A percentile compares a stretch with the other conserved stretches of the same genome.
Conservation (phyloP, 2,113 vertebrate species). For the Catagonus wagneri region DNA sequence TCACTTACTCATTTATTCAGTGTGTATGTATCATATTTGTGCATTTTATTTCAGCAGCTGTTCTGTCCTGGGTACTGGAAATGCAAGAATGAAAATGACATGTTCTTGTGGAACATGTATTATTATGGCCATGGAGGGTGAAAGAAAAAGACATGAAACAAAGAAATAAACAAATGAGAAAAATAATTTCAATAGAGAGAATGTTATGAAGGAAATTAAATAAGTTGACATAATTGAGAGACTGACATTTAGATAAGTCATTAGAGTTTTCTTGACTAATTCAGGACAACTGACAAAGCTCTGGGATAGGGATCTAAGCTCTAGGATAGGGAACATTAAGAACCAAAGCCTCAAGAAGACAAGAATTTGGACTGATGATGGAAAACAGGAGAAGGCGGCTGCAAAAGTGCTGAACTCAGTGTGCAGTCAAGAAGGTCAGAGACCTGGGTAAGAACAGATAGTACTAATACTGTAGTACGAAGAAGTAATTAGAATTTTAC, state of each 20-base stretch:
- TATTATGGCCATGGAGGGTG: background rate
- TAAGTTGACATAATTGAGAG: background rate
- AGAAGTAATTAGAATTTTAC: background rate
- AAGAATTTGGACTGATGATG: background rate
- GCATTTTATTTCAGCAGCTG: background rate
- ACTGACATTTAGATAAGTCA: background rate
- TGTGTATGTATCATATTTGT: background rate
- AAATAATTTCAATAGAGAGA: background rate
- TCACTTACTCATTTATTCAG: background rate
- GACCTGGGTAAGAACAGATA: background rate
- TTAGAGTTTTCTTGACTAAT: background rate
- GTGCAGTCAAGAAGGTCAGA: background rate
- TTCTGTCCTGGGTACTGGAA: background rate
- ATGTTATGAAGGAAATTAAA: background rate
- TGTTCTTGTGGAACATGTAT: background rate
- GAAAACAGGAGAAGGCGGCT: background rate
- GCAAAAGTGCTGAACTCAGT: background rate
- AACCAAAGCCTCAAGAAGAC: background rate
- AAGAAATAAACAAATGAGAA: background rate
- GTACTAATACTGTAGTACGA: accelerated
- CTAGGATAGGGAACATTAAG: background rate
- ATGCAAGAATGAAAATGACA: background rate
- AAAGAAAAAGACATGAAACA: background rate
- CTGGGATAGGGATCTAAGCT: background rate
- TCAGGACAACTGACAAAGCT: background rate